Evolutionary conservation across 2,113 vertebrate species (phyloP).

Genomic region (Lepisosteus osseus): DNA sequence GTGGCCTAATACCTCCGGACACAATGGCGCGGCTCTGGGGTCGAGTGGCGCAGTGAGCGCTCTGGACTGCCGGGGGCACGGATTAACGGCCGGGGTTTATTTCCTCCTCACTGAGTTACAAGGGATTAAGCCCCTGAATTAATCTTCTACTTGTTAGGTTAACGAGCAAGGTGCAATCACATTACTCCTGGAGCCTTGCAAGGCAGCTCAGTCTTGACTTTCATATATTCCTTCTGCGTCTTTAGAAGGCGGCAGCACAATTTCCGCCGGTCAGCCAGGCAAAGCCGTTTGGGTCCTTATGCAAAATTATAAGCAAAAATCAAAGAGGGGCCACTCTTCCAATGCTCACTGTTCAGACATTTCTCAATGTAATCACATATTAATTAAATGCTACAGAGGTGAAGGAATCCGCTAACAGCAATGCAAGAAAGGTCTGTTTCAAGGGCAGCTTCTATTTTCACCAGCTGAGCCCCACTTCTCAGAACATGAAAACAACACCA

Average conservation of each 20-base stretch:
- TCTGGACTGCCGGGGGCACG: slow-evolving; percentile 38
- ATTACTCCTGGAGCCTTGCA: slow-evolving; percentile 30
- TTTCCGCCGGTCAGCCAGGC: background rate
- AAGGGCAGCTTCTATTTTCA: too few relatives aligned
- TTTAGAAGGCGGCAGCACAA: slow-evolving; percentile 11
- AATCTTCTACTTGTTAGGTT: slow-evolving; percentile 68
- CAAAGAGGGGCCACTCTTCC: too few relatives aligned
- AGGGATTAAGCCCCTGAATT: slow-evolving; percentile 63
- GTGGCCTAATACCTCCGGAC: slow-evolving; percentile 58
- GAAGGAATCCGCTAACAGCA: too few relatives aligned
- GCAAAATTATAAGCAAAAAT: too few relatives aligned
- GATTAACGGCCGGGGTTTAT: slow-evolving; percentile 58
- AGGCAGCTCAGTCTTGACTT: slow-evolving; percentile 10
- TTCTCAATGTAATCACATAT: too few relatives aligned
- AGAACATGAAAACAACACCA: too few relatives aligned
- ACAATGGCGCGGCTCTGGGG: slow-evolving; percentile 47
- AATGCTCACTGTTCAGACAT: too few relatives aligned
- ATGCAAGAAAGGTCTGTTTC: too few relatives aligned
- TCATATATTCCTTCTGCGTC: slow-evolving; percentile 13
- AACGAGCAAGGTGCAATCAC: slow-evolving; percentile 59
- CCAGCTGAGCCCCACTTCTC: too few relatives aligned
- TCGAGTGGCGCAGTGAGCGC: slow-evolving; percentile 49
- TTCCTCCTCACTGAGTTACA: slow-evolving; percentile 50
- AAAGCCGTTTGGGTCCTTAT: too few relatives aligned
- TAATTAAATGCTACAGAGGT: too few relatives aligned